Conservation (phyloP, 2,113 vertebrate species). For the Piaya cayana region DNA sequence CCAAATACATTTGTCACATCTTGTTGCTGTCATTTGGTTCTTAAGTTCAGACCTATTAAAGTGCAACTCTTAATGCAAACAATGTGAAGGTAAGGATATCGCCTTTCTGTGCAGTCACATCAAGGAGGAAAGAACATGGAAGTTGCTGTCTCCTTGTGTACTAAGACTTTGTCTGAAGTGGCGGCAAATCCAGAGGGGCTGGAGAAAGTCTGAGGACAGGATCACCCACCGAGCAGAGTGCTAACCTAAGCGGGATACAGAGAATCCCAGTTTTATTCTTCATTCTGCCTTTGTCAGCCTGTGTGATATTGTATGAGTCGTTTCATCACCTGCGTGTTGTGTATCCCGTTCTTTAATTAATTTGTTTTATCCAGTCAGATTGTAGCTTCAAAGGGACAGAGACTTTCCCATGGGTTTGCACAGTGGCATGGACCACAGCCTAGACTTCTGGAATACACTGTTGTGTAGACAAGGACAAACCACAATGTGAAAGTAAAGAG, state of each 20-base stretch:
- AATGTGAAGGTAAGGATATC: neutral
- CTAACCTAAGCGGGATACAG: neutral
- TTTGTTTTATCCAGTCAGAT: neutral
- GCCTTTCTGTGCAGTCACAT: neutral
- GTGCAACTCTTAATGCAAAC: neutral
- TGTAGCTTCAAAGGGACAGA: neutral
- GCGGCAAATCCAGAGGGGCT: neutral
- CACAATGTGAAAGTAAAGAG: neutral
- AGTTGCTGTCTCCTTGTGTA: neutral
- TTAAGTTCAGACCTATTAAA: slow-evolving; percentile 18
- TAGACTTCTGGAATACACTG: neutral
- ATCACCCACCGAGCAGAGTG: neutral
- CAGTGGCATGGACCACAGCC: neutral
- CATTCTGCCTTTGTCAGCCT: neutral
- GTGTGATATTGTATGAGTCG: accelerated
- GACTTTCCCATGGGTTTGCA: neutral
- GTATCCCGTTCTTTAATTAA: neutral
- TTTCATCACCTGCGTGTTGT: neutral
- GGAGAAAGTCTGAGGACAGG: neutral
- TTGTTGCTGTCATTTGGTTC: slow-evolving; percentile 20
- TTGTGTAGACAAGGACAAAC: neutral
- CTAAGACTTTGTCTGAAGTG: neutral
- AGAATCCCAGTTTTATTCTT: neutral
- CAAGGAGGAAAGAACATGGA: neutral
- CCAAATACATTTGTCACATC: slow-evolving; percentile 45